Base-by-base conservation (phyloP, 2,888 invertebrate species). In the Aspidapion aeneum region DNA sequence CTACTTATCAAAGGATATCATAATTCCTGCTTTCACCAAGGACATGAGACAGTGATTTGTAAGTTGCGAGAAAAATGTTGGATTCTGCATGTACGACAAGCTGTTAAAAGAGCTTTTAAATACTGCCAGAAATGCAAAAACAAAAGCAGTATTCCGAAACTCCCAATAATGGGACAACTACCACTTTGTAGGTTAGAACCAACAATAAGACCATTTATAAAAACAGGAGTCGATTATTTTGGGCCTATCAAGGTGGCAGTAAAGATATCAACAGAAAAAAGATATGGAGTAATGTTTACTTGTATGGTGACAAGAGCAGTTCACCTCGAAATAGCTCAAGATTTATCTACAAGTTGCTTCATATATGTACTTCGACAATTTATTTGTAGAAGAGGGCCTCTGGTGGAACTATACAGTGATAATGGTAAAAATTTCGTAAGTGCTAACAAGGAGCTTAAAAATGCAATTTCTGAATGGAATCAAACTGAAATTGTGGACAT, bases 141-240 rank as follows among this genome's bases (percentile, higher is more conserved):
- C 21, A 18, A 20, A 18, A 18, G 21, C n/a, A 55, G 21, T 20
- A 16, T 18, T 20, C 55, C 55, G 3, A 19, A 55, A 55, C n/a
- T 55, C 18, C 55, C 55, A 18, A 55, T 18, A 19, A 55, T 18
- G 55, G 55, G 1, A 16, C 19, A 55, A 55, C 19, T 55, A 19
- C 55, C 55, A 18, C 16, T 55, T 55, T 55, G 55, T 55, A 55
- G 55, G 19, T 55, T 18, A 55, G 19, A 55, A 55, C 55, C 55
- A 19, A 55, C 55, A n/a, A 55, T 55, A 2, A 55, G 55, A 12
- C 55, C 55, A 55, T 55, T 18, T 19, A 16, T 55, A 1, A 55
- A 55, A 18, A 55, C 35, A 7, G 35, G 12, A 12, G 35, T 35
- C 3, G 35, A 35, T 12, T 35, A 35, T 35, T 35, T 35, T 35